Evolutionary conservation across 2,113 vertebrate species (phyloP), one percentile per base, ranked within the genome.

Genomic region (Aegotheles bennettii): DNA sequence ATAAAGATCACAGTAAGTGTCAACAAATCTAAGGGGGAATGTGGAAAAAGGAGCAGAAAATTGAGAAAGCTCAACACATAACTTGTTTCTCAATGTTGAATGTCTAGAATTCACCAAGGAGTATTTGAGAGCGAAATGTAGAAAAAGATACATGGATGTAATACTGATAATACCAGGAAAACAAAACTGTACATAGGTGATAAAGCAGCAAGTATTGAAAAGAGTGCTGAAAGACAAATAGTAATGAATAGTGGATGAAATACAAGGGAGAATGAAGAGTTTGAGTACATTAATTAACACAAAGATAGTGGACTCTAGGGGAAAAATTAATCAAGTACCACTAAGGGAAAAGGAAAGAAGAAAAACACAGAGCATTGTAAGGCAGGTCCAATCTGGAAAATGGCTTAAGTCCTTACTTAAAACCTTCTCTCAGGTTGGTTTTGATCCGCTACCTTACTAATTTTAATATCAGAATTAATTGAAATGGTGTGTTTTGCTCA

Each of bases 241-340:
- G 45, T 24, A 64, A 93, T 56, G 85, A 90, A 89, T 21, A 43
- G 13, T 16, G 4, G 23, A 88, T 40, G 12, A 91, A 92, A 81
- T 53, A 81, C 61, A 88, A 42, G 47, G 71, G 69, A 38, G 69
- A 95, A 77, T 33, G 20, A 54, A 84, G 71, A 94, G 20, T 53
- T 50, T 68, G 69, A 92, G 36, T 33, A 40, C 13, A 19, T 86
- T 93, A 92, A 85, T 94, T 94, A 95, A 81, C 40, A 89, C 25
- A 86, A 84, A 81, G 76, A 86, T 11, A 50, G 77, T 35, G 43
- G 51, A 70, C 88, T 93, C 93, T 6, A 77, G 79, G 42, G 79
- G 26, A 25, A 82, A 76, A 91, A 94, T 40, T 90, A 91, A 95
- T 91, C 67, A 90, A 92, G 45, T 45, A 68, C 21, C 35, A 53